phyloP scores from a whole-genome alignment of 1,140 invertebrate genomes.

The Daktulosphaira vitifoliae region DNA sequence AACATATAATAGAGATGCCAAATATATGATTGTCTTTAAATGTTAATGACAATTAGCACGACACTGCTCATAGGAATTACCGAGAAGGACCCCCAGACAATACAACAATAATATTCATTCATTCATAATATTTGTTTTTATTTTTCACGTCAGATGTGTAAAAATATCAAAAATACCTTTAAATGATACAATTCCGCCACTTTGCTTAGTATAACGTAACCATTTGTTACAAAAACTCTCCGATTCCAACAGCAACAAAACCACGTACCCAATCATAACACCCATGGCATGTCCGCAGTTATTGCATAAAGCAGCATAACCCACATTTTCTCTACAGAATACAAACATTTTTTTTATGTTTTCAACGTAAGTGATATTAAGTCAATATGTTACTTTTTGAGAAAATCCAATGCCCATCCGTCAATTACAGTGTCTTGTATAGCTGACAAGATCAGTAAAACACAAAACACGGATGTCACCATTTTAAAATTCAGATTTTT shows the following conservation, averaged over 20 bases:
- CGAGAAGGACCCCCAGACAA: no score
- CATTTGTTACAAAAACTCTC: conserved; percentile 26
- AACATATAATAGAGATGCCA: no score
- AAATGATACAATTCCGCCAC: not conserved
- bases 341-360: no score
- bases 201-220: not conserved
- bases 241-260: conserved; percentile 17
- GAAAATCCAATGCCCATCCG: conserved; percentile 98
- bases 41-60: no score
- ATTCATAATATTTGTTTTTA: no score
- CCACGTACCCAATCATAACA: not conserved
- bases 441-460: conserved; percentile 89
- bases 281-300: conserved; percentile 8
- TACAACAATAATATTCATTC: no score
- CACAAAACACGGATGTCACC: conserved; percentile 80
- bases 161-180: no score
- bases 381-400: no score
- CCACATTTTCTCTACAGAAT: conserved; percentile 2
- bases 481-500: conserved; percentile 65
- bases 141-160: no score
- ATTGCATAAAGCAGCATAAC: not conserved
- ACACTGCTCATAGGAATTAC: no score
- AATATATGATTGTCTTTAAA: no score
- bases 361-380: no score
- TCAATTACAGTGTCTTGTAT: conserved; percentile 99